phyloP scores from a whole-genome alignment of 2,113 vertebrate genomes.

The Tringa solitaria region DNA sequence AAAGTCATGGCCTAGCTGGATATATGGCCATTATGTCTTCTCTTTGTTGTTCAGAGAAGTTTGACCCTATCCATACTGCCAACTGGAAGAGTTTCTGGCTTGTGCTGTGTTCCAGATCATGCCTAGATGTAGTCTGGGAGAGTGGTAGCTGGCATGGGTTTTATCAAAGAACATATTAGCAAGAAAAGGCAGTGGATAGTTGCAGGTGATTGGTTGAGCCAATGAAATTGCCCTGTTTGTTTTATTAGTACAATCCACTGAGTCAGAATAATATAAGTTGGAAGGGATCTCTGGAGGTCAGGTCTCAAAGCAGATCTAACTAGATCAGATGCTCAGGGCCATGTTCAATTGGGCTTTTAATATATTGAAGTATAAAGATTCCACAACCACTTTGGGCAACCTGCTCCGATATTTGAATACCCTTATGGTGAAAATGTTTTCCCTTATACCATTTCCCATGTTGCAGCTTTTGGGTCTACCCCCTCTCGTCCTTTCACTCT shows the following conservation, averaged over 20 bases:
- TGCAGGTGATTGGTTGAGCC: not conserved
- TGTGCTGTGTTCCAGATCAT: not conserved
- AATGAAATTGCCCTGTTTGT: not conserved
- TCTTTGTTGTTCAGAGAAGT: not conserved
- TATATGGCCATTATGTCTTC: not conserved
- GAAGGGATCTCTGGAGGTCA: not conserved
- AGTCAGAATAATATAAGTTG: not conserved
- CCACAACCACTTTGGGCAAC: not conserved
- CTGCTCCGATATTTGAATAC: not conserved
- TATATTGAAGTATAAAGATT: not conserved
- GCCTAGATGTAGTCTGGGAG: not conserved
- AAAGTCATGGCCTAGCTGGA: not conserved
- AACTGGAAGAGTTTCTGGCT: not conserved
- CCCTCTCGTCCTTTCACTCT: not conserved
- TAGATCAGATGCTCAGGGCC: not conserved
- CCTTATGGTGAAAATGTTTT: not conserved
- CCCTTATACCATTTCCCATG: not conserved
- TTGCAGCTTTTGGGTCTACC: not conserved
- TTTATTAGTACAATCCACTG: not conserved
- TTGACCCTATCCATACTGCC: not conserved
- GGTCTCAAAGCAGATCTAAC: not conserved
- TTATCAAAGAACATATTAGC: not conserved
- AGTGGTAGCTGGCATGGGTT: not conserved
- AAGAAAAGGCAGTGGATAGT: not conserved
- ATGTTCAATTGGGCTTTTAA: not conserved